Percentiles rank a stretch among this genome's conserved stretches.
These are phyloP conservation scores for Catajapyx aquilonaris DNA, from an alignment of 1,140 invertebrate species.

Conservation along the genomic window DNA sequence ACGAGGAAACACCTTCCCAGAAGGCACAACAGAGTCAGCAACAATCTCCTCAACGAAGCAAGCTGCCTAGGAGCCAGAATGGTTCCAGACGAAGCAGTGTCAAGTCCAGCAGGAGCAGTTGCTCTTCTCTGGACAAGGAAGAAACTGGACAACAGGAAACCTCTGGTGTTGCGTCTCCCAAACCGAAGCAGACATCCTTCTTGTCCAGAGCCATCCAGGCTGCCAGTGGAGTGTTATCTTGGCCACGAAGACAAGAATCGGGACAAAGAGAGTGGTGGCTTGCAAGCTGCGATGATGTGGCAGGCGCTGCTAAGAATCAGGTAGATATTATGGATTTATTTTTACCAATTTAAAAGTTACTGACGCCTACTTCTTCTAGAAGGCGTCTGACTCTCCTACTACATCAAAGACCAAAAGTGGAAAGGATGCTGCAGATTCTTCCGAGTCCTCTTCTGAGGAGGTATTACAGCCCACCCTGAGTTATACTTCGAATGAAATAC, in stretches of 20 bases:
- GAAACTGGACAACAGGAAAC: too few species aligned
- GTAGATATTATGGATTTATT: too few species aligned
- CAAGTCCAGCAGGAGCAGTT: too few species aligned
- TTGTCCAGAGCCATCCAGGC: not conserved
- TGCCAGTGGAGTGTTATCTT: not conserved
- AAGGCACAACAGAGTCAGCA: too few species aligned
- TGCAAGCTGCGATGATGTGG: constrained; percentile 24
- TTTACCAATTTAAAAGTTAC: not conserved
- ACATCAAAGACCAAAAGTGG: not conserved
- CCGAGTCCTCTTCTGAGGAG: constrained; percentile 12
- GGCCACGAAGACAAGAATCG: constrained; percentile 28
- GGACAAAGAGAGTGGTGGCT: constrained; percentile 39
- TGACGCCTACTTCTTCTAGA: not conserved
- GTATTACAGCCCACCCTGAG: too few species aligned
- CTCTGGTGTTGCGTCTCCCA: too few species aligned
- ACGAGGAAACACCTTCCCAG: too few species aligned
- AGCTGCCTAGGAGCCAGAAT: too few species aligned
- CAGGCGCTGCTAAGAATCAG: constrained; percentile 18
- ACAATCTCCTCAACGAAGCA: too few species aligned
- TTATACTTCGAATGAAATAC: too few species aligned
- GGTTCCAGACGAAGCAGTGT: too few species aligned
- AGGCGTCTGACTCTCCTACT: constrained; percentile 1
- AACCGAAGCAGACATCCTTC: not conserved
- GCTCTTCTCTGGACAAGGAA: too few species aligned
- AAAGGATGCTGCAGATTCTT: not conserved